Evolutionary conservation across 2,113 vertebrate species (phyloP).

Genomic region (Regulus satrapa): DNA sequence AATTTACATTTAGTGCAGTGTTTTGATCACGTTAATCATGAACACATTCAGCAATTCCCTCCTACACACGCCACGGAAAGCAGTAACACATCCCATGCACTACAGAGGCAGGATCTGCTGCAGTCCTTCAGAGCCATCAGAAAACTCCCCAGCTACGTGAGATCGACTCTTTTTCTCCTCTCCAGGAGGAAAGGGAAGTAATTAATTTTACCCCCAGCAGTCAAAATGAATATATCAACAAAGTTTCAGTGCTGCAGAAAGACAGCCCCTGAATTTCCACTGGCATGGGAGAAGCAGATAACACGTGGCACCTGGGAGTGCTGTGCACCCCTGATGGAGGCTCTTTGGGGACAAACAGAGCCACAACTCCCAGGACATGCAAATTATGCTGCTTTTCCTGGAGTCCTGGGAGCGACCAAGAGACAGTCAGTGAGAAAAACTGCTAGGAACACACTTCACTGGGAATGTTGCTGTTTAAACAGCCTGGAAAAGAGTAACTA

Average conservation of each 20-base stretch:
- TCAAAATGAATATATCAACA: background rate
- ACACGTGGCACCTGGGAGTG: background rate
- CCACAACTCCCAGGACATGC: background rate
- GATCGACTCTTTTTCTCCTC: background rate
- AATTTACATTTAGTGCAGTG: constrained; percentile 82
- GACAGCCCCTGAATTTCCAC: background rate
- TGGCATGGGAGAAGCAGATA: background rate
- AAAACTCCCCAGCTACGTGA: rapidly evolving
- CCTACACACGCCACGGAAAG: background rate
- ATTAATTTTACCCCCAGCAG: background rate
- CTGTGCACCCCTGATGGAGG: background rate
- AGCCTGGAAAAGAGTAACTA: background rate
- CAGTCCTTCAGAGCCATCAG: background rate
- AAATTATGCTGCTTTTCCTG: background rate
- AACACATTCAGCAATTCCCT: constrained; percentile 16
- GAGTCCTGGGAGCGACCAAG: background rate
- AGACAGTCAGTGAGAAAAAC: background rate
- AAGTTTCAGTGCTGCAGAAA: background rate
- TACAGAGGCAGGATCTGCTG: background rate
- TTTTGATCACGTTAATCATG: constrained; percentile 31
- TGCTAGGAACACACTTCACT: background rate
- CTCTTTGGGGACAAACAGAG: background rate
- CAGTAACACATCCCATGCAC: background rate
- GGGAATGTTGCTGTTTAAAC: background rate
- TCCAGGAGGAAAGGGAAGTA: background rate